Base-by-base conservation (phyloP, 2,113 vertebrate species). In the Percopsis transmontana region DNA sequence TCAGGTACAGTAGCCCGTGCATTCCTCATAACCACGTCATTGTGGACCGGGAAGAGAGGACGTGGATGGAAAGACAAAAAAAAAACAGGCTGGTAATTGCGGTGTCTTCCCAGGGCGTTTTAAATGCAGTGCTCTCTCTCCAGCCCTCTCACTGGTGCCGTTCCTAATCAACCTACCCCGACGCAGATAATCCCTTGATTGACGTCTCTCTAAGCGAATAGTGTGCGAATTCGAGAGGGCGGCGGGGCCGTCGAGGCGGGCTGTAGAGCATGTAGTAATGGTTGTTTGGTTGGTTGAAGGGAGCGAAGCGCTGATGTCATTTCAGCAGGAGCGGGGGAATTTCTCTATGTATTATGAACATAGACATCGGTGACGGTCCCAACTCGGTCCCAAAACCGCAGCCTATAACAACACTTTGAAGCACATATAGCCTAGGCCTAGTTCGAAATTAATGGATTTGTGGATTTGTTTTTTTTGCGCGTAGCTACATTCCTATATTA, bases 21-120 rank as follows among this genome's bases (percentile, higher is more conserved):
- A 51, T 72, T 81, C 74, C 78, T 80, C 72, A 72, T 70, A 53
- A 80, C 58, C 77, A 20, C 53, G 64, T 85, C 90, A 90, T 83
- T 42, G 55, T 76, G 82, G 21, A 74, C 39, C 68, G 57, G 76
- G 63, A 23, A 48, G 62, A 54, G 62, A 54, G n/a, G 48, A 21
- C 3, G 21, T 60, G 40, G n/a, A 48, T 48, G 42, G 21, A 20
- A 27, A 18, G 48, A 42, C 61, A 68, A 76, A 52, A 72, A 63
- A 44, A 72, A 79, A 80, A 55, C 1, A 27, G 52, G 12, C 63
- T 74, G 62, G 62, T 64, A 55, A 70, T 57, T 55, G 79, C 53
- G 62, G 72, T 71, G 78, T 84, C 85, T 74, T 82, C 72, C 63
- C 81, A 77, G 81, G 80, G 83, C 81, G 84, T 79, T 88, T 86